Percentiles rank a stretch among this genome's conserved stretches.
These are phyloP conservation scores for Bettongia penicillata DNA, from an alignment of 2,113 vertebrate species.

Conservation along the genomic window DNA sequence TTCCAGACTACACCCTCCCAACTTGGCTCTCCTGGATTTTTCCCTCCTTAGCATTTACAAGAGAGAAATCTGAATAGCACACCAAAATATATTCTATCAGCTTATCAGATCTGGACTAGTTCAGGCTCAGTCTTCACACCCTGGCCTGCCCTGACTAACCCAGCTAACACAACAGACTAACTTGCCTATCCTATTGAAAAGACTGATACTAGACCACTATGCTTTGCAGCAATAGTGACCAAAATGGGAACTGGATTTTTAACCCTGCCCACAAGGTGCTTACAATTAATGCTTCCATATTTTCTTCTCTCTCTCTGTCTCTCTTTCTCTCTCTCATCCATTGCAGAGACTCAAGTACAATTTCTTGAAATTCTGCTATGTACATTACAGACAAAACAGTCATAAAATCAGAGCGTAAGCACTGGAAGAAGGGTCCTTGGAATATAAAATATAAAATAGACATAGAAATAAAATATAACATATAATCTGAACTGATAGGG, in stretches of 20 bases:
- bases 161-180: slow-evolving; percentile 61
- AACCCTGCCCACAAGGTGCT: background rate
- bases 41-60: background rate
- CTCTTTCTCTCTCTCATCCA: background rate
- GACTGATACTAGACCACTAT: background rate
- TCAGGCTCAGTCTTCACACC: slow-evolving; percentile 63
- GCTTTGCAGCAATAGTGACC: background rate
- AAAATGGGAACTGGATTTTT: background rate
- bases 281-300: background rate
- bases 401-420: background rate
- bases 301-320: background rate
- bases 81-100: slow-evolving; percentile 47
- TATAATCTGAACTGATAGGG: background rate
- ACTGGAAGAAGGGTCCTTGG: background rate
- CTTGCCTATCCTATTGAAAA: slow-evolving; percentile 67
- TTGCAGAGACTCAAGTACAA: background rate
- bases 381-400: background rate
- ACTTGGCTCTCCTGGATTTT: background rate
- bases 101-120: slow-evolving; percentile 68
- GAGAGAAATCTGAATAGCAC: slow-evolving; percentile 51
- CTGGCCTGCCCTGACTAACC: slow-evolving; percentile 23
- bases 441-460: background rate
- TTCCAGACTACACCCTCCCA: background rate
- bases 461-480: background rate
- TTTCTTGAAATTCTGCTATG: too few relatives aligned